Evolutionary conservation across 1,140 invertebrate species (phyloP), one percentile per base, ranked within the genome.

Genomic region (Spodoptera litura): DNA sequence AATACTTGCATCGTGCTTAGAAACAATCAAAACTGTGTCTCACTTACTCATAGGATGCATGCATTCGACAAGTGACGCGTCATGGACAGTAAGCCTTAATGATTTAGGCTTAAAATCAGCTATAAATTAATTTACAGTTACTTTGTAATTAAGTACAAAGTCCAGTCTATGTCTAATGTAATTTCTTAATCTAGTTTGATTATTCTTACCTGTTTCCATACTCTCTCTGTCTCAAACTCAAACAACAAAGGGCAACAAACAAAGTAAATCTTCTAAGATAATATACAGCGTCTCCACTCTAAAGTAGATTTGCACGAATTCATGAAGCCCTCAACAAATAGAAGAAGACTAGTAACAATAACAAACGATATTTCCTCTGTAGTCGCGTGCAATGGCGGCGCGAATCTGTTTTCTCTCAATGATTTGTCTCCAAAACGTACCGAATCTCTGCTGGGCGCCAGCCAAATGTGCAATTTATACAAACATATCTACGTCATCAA

Each of bases 371-470:
- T 87, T 83, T 81, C 78, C 79, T 59, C 78, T 71, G 82, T 80
- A 73, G 84, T 87, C 85, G 87, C 83, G 84, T 87, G 88, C 87
- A 87, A 89, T 89, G 84, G 91, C 83, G 82, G 86, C 84, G 87
- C 84, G 87, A 94, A 94, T 92, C 91, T 92, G 92, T 93, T 92
- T 90, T 94, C 90, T 89, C 85, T 82, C 91, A 87, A 89, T 87
- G 91, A 94, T 94, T 93, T 94, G 92, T 94, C 91, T 91, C 88
- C 85, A 81, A 83, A 89, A 91, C 87, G 87, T 84, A 87, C 85
- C 77, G 87, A 92, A 93, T 93, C 90, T 91, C 83, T 76, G 87
- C 89, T 93, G 91, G 92, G 89, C 71, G 82, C 61, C 81, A 89
- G 91, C 91, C 92, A 94, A 94, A 93, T 92, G 89, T 89, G 87